These are phyloP conservation scores for Lamprologus sp. DNA, from an alignment of 2,113 vertebrate genomes.

Conservation along the genomic window DNA sequence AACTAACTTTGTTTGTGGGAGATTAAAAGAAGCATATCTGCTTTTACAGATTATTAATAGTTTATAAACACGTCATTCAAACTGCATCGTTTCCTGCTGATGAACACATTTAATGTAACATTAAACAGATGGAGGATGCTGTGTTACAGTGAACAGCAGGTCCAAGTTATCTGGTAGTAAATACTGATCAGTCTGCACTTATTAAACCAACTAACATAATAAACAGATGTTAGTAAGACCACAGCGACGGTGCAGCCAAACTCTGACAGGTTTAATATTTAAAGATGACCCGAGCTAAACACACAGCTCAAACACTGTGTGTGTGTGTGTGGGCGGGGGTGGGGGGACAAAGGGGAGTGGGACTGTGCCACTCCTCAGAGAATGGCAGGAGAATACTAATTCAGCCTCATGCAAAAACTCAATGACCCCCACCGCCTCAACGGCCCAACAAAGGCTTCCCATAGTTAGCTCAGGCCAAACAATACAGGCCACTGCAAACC, in stretches of 20 bases:
- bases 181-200: not conserved
- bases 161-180: not conserved
- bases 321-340: slow-evolving; percentile 15
- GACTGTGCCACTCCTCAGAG: slow-evolving; percentile 54
- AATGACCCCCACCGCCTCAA: slow-evolving; percentile 32
- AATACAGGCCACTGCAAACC: slow-evolving; percentile 55
- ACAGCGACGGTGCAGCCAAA: not conserved
- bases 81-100: fast-evolving
- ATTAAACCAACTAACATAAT: fast-evolving
- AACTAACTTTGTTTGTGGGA: not conserved
- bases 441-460: slow-evolving; percentile 67
- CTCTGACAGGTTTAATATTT: not conserved
- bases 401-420: slow-evolving; percentile 57
- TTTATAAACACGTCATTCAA: not conserved
- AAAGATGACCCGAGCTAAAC: not conserved
- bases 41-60: fast-evolving
- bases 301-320: not conserved
- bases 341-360: slow-evolving; percentile 49
- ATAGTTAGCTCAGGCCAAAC: slow-evolving; percentile 59
- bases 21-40: not conserved
- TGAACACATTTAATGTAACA: not conserved
- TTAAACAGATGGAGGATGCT: fast-evolving
- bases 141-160: not conserved
- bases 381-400: slow-evolving; percentile 75
- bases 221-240: not conserved